Base-by-base conservation (phyloP, 2,888 invertebrate species). In the Tinea semifulvella region DNA sequence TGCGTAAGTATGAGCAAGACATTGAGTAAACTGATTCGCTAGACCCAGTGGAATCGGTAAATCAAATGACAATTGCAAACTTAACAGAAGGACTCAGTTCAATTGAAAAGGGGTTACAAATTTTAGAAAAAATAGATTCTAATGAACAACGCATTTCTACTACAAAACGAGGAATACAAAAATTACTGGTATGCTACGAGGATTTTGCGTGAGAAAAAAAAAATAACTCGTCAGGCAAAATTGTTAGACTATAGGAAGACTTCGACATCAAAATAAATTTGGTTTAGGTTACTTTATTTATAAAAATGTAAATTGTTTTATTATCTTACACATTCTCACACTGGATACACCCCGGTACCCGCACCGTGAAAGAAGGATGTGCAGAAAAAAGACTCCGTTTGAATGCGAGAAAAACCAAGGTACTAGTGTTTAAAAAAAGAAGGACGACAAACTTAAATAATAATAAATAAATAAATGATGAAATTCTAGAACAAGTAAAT, bases 231-330 rank as follows among this genome's bases (percentile, higher is more conserved):
- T 48, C 46, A 49, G 35, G 16, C 43, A 11, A 46, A 40, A 39
- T 47, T 49, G 38, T 49, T 47, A 44, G 46, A 46, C 36, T 47
- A 36, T 48, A 47, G 48, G 48, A 48, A 50, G 36, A 46, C 40
- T 49, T 47, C 46, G 11, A 44, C 43, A 48, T 46, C 42, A 47
- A 44, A 46, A 43, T 43, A 43, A 43, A 26, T 43, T 43, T 16
- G 28, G 14, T 27, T 43, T 13, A 43, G 3, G 6, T 43, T 26
- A 4, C 14, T 43, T 26, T 28, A 43, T 26, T 28, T 13, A 28
- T 43, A 43, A 18, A 13, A 43, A 43, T 43, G 31, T 43, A 27
- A 43, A 13, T 39, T 39, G n/a, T 7, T 16, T 14, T 31, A 31
- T 31, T 31, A 31, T 31, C 35, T 14, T 31, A 31, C 35, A 31